phyloP scores from a whole-genome alignment of 2,888 invertebrate genomes.

The Chouioia cunea region DNA sequence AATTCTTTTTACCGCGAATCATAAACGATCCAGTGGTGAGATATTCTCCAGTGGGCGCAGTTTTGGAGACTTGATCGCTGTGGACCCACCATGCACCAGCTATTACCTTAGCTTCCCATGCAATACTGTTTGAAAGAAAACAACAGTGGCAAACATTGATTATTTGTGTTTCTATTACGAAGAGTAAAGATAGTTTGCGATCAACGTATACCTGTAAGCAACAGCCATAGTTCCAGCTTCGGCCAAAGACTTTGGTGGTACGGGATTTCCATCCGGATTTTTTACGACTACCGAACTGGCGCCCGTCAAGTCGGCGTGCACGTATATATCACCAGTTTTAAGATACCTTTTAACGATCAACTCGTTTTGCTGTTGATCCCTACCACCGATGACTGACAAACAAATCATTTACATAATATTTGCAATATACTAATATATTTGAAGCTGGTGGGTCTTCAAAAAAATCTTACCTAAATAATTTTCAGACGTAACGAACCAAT shows the following conservation, averaged over 20 bases:
- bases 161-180: neutral
- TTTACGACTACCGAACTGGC: constrained; percentile 93
- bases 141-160: constrained; percentile 27
- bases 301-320: constrained; percentile 95
- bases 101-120: constrained; percentile 98
- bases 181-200: constrained; percentile 14
- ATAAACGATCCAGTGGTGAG: constrained; percentile 96
- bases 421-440: neutral
- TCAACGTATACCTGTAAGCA: constrained; percentile 78
- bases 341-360: constrained; percentile 95
- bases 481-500: constrained; percentile 98
- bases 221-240: constrained; percentile 98
- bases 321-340: constrained; percentile 89
- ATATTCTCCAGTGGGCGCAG: constrained; percentile 98
- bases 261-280: constrained; percentile 78
- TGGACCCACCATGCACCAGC: constrained; percentile 98
- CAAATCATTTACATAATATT: constrained; percentile 50
- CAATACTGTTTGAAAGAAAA: constrained; percentile 76
- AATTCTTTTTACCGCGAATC: constrained; percentile 98
- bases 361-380: constrained; percentile 99
- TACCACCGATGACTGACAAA: constrained; percentile 85
- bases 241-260: constrained; percentile 95
- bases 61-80: constrained; percentile 95
- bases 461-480: constrained; percentile 78
- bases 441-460: neutral